Evolutionary conservation across 2,888 invertebrate genomes (phyloP).

Genomic region (Eupithecia pulchellata): DNA sequence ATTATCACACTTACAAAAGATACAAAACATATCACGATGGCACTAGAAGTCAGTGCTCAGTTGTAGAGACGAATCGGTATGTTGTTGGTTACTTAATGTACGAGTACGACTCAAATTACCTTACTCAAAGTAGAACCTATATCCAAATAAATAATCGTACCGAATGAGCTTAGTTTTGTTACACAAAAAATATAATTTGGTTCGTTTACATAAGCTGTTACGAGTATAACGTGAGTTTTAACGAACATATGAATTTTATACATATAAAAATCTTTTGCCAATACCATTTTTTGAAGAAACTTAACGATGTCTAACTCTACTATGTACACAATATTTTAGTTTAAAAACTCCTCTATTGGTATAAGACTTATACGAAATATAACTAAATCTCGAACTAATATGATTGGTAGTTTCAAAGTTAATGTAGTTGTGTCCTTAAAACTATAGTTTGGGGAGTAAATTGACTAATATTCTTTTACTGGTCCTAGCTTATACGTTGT

Average conservation of each 20-base stretch:
- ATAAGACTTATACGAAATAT: conserved; percentile 46
- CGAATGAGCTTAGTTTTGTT: conserved; percentile 50
- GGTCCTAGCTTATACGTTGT: conserved; percentile 46
- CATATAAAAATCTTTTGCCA: conserved; percentile 10
- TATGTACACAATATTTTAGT: conserved; percentile 70
- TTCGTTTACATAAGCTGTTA: not conserved
- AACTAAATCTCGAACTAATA: conserved; percentile 50
- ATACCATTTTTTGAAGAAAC: conserved; percentile 41
- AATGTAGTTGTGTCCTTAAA: conserved; percentile 56
- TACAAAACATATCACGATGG: conserved; percentile 85
- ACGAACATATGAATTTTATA: not conserved
- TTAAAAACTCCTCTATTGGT: conserved; percentile 46
- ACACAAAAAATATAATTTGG: not conserved
- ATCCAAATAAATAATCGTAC: conserved; percentile 54
- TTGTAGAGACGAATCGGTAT: conserved; percentile 53
- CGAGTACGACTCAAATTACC: conserved; percentile 33
- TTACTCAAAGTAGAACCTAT: conserved; percentile 29
- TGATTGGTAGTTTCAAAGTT: conserved; percentile 53
- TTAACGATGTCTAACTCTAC: conserved; percentile 71
- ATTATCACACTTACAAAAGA: conserved; percentile 85
- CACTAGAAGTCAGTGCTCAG: conserved; percentile 82
- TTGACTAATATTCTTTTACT: conserved; percentile 73
- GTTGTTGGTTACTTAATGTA: conserved; percentile 34
- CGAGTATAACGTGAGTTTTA: not conserved
- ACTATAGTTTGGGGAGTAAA: conserved; percentile 73